Evolutionary conservation across 37 sponge, comb jelly and placozoan species (phyloP).

Genomic region (Ephydatia muelleri): DNA sequence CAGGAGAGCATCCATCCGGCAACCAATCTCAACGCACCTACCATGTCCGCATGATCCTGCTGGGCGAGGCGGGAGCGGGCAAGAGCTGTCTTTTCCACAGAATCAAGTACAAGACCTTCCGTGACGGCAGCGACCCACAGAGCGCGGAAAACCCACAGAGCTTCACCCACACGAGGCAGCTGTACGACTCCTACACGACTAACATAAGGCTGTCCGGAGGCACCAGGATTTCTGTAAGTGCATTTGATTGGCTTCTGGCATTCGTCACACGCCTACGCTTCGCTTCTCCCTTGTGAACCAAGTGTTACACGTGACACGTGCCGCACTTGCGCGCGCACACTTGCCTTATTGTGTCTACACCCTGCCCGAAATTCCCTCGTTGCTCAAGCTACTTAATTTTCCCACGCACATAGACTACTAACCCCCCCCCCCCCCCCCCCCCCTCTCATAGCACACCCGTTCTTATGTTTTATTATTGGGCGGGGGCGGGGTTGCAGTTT

Average conservation of each 20-base stretch:
- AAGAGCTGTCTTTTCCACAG: constrained; percentile 68
- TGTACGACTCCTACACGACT: constrained; percentile 9
- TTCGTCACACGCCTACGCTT: too few species aligned
- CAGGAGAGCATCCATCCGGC: too few species aligned
- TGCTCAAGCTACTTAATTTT: neutral
- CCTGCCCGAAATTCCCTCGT: neutral
- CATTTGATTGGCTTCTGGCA: too few species aligned
- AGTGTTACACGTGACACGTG: too few species aligned
- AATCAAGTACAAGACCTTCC: constrained; percentile 37
- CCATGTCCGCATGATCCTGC: constrained; percentile 41
- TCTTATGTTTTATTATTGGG: too few species aligned
- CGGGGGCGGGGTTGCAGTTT: too few species aligned
- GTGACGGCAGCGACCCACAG: neutral
- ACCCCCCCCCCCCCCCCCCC: neutral
- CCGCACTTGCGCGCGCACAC: neutral
- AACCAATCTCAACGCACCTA: too few species aligned
- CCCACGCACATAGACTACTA: neutral
- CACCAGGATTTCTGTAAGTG: constrained; percentile 9
- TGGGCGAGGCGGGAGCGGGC: constrained; percentile 62
- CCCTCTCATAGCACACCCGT: neutral
- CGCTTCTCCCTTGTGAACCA: too few species aligned
- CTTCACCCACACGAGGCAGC: neutral
- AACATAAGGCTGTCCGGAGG: neutral
- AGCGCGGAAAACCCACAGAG: neutral
- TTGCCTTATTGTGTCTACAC: neutral